Evolutionary conservation across 2,888 invertebrate species (phyloP), one percentile per base, ranked within the genome.

Genomic region (Belgica antarctica): DNA sequence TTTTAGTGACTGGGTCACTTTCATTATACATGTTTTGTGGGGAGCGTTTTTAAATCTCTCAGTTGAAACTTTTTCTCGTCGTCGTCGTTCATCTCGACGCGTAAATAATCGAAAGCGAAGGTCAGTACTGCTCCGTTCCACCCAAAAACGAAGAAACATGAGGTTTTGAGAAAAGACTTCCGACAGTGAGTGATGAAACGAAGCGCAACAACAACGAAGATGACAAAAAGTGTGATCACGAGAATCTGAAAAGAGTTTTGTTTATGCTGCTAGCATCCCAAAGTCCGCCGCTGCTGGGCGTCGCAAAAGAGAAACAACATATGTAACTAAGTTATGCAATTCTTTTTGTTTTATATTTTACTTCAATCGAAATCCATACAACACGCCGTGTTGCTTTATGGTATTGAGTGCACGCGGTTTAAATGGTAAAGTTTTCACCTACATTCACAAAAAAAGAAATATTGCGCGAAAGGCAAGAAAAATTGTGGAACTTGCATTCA

Each of bases 1-100:
- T 31, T 36, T 57, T 57, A 46, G 31, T 68, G 68, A 68, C 57
- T 68, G 68, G 68, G 68, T 57, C 68, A 68, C 15, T 47, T 47
- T 47, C 36, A 17, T 47, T 57, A 28, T 27, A 27, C 52, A 52
- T 52, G 15, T 19, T 3, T 27, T 59, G 27, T 15, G 27, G n/a
- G 5, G 59, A 59, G 59, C 27, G 59, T 59, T 52, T 52, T 24
- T 12, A 52, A 52, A 52, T 52, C 52, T 52, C 52, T 52, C 15
- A 5, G 3, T 41, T 41, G n/a, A 41, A 41, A 41, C 4, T 41
- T 41, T n/a, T 41, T 10, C 41, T 41, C 15, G n/a, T n/a, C n/a
- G n/a, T 8, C 12, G 7, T 31, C 34, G 12, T 52, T 52, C 52
- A 52, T 52, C 52, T 19, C 52, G 22, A 22, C 52, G 19, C 52